A percentile compares a stretch with the other conserved stretches of the same genome.
Evolutionary conservation across 1,140 invertebrate species (phyloP).

Genomic region (Ephestia elutella): DNA sequence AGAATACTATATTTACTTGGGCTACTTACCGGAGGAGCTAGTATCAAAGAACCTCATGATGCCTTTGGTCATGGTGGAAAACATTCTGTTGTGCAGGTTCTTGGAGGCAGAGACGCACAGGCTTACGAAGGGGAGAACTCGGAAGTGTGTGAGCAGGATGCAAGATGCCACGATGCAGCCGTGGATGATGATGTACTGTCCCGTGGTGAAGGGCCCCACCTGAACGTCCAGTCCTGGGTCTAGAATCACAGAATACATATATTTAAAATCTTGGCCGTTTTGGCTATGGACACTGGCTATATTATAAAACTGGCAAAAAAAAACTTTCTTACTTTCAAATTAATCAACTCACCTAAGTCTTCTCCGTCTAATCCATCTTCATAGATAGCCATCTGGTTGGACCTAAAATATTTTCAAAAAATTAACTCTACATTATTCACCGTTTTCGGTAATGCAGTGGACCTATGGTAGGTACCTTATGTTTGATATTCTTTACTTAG

Average conservation of each 20-base stretch:
- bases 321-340: neutral
- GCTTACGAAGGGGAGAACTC: slow-evolving; percentile 75
- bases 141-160: slow-evolving; percentile 44
- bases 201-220: slow-evolving; percentile 55
- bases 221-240: slow-evolving; percentile 50
- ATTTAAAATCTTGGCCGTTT: neutral
- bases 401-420: no score
- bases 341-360: slow-evolving; percentile 35
- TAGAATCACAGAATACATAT: slow-evolving; percentile 20
- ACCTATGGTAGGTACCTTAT: no score
- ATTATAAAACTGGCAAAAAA: no score
- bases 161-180: slow-evolving; percentile 31
- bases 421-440: no score
- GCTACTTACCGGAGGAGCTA: slow-evolving; percentile 82
- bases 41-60: slow-evolving; percentile 90
- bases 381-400: slow-evolving; percentile 71
- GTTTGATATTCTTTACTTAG: no score
- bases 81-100: slow-evolving; percentile 79
- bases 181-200: slow-evolving; percentile 56
- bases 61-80: slow-evolving; percentile 78
- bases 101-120: slow-evolving; percentile 76
- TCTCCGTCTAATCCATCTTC: slow-evolving; percentile 37
- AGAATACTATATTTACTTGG: no score
- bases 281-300: no score
- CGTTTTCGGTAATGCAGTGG: no score